These are phyloP conservation scores for Hydra vulgaris DNA, from an alignment of 30 jellyfish, hydroid and myxozoan genomes.

Conservation along the genomic window DNA sequence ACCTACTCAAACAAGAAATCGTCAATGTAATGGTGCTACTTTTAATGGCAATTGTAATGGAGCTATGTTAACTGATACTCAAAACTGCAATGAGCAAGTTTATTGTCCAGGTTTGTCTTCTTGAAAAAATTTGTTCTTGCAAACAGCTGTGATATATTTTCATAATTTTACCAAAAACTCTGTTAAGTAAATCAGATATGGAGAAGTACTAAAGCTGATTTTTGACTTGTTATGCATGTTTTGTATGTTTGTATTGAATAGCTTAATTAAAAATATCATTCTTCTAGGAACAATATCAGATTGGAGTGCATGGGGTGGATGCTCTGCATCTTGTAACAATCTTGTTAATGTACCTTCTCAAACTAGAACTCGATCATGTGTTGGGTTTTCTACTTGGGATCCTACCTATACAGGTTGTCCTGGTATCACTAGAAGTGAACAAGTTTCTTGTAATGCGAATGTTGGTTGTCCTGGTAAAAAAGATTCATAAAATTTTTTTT, in stretches of 20 bases:
- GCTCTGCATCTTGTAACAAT: not conserved
- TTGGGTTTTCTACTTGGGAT: not conserved
- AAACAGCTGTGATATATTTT: too few species aligned
- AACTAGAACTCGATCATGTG: not conserved
- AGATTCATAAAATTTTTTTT: too few species aligned
- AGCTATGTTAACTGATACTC: not conserved
- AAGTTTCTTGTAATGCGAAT: not conserved
- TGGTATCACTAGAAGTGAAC: not conserved
- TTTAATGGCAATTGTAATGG: slow-evolving; percentile 14
- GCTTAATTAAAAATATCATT: not conserved
- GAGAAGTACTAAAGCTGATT: not conserved
- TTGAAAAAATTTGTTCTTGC: not conserved
- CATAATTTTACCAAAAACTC: not conserved
- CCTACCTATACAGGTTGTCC: not conserved
- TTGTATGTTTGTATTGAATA: not conserved
- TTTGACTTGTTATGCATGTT: not conserved
- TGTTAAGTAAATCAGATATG: not conserved
- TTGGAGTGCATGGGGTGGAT: not conserved
- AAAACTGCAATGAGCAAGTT: slow-evolving; percentile 2
- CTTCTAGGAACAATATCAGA: not conserved
- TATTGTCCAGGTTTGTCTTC: slow-evolving; percentile 12
- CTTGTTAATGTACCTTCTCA: not conserved
- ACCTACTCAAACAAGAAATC: slow-evolving; percentile 6
- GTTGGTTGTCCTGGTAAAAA: not conserved
- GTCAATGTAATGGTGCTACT: not conserved